Evolutionary conservation across 2,888 invertebrate species (phyloP), one percentile per base, ranked within the genome.

Genomic region (Melanostoma scalare): DNA sequence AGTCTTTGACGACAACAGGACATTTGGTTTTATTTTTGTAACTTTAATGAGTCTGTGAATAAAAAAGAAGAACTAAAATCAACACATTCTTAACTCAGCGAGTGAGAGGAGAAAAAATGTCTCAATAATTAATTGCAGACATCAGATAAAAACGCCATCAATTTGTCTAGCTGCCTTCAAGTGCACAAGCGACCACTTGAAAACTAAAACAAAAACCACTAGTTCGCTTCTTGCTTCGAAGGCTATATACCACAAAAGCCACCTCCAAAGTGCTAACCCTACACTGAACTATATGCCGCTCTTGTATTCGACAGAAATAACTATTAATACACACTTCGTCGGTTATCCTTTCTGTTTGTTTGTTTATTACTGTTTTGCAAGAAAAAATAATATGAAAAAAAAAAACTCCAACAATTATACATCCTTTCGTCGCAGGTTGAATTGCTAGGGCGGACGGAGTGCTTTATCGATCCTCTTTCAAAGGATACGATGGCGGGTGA

Each of bases 51-150:
- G 65, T 72, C 30, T 53, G 60, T 65, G 72, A 76, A 77, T 53
- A 81, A 38, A 9, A 30, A 6, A 40, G n/a, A 9, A 50, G 31
- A 55, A 38, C 38, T 4, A 68, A 36, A 55, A n/a, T 50, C 33
- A 10, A 58, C 9, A 38, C 56, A 10, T 44, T 55, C 10, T 36
- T 33, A 33, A 44, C 44, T 35, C 9, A 33, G 52, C 2, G 52
- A n/a, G 38, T 9, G 42, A 42, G 6, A 63, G 30, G 3, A 48
- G 50, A 60, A 42, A 67, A 67, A 84, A 79, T 79, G 69, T 74
- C 84, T 90, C 89, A 90, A 89, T 89, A 90, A 90, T 90, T 90
- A 90, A 90, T 90, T 90, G 90, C 89, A 89, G 89, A 89, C 90
- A 90, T 90, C 90, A 89, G 89, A 90, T 90, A 87, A 87, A 85